phyloP scores from a whole-genome alignment of 1,140 invertebrate species.

The Elysia chlorotica region DNA sequence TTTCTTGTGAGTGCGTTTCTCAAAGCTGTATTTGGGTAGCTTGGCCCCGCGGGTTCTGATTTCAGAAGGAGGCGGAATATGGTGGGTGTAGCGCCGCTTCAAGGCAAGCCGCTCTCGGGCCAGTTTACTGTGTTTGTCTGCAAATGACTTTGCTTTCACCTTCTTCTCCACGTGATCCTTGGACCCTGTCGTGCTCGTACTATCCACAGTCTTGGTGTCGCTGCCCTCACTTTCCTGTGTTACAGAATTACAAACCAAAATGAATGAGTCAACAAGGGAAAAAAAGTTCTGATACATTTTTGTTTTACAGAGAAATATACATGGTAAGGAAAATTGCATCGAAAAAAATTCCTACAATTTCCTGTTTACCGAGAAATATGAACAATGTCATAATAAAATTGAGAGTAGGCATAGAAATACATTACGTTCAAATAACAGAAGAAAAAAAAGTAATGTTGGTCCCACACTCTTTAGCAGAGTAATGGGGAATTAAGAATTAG shows the following conservation, averaged over 20 bases:
- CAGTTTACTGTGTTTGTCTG: too few relatives aligned
- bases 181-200: slow-evolving; percentile 24
- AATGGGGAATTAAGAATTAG: too few relatives aligned
- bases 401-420: background rate
- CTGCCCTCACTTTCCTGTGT: slow-evolving; percentile 27
- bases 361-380: too few relatives aligned
- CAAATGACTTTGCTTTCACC: too few relatives aligned
- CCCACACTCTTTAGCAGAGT: too few relatives aligned
- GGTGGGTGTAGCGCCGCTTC: slow-evolving; percentile 64
- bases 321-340: too few relatives aligned
- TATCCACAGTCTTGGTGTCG: slow-evolving; percentile 35
- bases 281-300: background rate
- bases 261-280: too few relatives aligned
- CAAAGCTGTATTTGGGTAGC: slow-evolving; percentile 65
- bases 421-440: background rate
- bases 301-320: background rate
- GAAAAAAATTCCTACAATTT: too few relatives aligned
- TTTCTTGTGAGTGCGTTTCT: slow-evolving; percentile 57
- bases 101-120: slow-evolving; percentile 34
- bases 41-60: slow-evolving; percentile 69
- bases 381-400: too few relatives aligned
- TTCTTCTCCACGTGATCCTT: background rate
- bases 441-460: background rate
- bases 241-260: too few relatives aligned
- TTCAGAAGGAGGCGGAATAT: slow-evolving; percentile 61